Conservation (phyloP, 2,888 invertebrate genomes). For the Scrobipalpa atriplicella region DNA sequence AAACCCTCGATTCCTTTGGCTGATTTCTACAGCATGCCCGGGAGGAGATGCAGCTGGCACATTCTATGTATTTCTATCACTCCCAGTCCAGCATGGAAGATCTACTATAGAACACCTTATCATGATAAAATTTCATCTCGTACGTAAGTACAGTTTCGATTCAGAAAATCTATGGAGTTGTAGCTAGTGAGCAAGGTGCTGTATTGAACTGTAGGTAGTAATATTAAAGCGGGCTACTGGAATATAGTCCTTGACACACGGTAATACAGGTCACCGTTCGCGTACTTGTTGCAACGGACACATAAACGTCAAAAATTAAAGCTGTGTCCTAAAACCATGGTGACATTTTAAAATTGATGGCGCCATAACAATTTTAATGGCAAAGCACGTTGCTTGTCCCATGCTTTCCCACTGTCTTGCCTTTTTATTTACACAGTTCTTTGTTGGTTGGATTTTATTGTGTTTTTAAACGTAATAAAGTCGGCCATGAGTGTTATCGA, state of each 20-base stretch:
- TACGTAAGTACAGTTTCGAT: too few species aligned
- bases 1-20: too few species aligned
- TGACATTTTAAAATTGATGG: slow-evolving; percentile 72
- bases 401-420: slow-evolving; percentile 61
- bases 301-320: slow-evolving; percentile 74
- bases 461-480: slow-evolving; percentile 68
- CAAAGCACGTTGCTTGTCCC: slow-evolving; percentile 51
- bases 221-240: slow-evolving; percentile 4
- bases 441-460: slow-evolving; percentile 68
- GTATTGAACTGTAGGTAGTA: background rate
- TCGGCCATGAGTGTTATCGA: slow-evolving; percentile 25
- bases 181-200: background rate
- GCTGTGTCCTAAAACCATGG: slow-evolving; percentile 62
- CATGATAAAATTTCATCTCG: too few species aligned
- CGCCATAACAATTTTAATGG: slow-evolving; percentile 73
- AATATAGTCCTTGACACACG: slow-evolving; percentile 21
- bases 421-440: slow-evolving; percentile 67
- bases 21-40: too few species aligned
- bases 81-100: too few species aligned
- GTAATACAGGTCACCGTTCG: slow-evolving; percentile 20
- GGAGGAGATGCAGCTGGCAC: too few species aligned
- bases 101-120: too few species aligned
- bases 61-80: too few species aligned
- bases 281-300: slow-evolving; percentile 26
- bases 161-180: too few species aligned